These are phyloP conservation scores for Cataglyphis hispanica DNA, from an alignment of 1,140 invertebrate genomes.

Conservation along the genomic window DNA sequence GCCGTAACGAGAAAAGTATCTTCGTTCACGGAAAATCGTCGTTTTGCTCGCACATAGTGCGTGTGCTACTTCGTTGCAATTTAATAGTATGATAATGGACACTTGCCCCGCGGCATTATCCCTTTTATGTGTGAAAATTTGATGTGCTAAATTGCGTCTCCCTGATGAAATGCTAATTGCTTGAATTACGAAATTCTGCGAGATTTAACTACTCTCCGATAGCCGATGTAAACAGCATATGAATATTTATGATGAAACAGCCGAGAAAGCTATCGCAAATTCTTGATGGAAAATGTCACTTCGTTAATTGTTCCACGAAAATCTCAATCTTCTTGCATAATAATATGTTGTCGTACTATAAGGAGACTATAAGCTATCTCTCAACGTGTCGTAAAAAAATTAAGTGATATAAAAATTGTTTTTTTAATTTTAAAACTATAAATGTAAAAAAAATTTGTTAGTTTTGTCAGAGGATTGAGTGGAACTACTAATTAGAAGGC, in stretches of 20 bases:
- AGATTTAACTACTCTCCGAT: conserved; percentile 12
- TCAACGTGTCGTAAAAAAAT: not conserved
- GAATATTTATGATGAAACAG: conserved; percentile 15
- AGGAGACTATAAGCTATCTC: not conserved
- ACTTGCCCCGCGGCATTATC: conserved; percentile 7
- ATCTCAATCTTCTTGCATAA: not conserved
- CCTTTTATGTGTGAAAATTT: conserved; percentile 36
- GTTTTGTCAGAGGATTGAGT: no score
- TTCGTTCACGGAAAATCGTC: conserved; percentile 21
- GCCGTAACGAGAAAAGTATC: conserved; percentile 21
- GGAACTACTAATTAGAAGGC: no score
- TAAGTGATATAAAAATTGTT: not conserved
- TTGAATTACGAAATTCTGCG: conserved; percentile 21
- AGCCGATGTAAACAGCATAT: conserved; percentile 6
- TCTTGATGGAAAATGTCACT: not conserved
- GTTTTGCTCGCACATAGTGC: not conserved
- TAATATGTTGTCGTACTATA: not conserved
- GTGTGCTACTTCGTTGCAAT: not conserved
- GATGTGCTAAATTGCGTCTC: not conserved
- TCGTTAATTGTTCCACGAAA: not conserved
- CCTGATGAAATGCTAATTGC: conserved; percentile 15
- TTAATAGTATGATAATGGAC: conserved; percentile 5
- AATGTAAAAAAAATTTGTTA: no score
- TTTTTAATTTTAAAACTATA: not conserved
- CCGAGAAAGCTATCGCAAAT: not conserved